Evolutionary conservation across 92 coral and sea anemone genomes (phyloP).

Genomic region (Umimayanthus chanpuru): DNA sequence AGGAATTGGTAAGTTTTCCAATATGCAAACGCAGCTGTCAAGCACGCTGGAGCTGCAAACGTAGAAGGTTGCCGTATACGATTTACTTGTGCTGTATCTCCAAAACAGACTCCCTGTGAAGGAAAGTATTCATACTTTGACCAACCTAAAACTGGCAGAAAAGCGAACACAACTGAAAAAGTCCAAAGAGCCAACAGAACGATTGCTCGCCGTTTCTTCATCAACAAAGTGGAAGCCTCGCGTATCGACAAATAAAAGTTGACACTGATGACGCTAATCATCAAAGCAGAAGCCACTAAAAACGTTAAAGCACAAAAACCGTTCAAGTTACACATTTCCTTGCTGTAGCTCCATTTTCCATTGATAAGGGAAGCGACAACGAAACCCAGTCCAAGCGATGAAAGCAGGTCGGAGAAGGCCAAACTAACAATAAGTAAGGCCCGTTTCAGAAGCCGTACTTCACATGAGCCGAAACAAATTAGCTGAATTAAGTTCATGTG

Average conservation of each 20-base stretch:
- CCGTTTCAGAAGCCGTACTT: no score
- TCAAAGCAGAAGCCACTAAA: slow-evolving; percentile 56
- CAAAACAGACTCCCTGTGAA: slow-evolving; percentile 49
- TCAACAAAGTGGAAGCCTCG: slow-evolving; percentile 30
- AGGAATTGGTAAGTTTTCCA: slow-evolving; percentile 49
- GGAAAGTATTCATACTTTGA: slow-evolving; percentile 54
- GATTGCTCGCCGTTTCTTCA: slow-evolving; percentile 32
- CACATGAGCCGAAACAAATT: no score
- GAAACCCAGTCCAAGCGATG: slow-evolving; percentile 37
- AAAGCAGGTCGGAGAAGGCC: slow-evolving; percentile 49
- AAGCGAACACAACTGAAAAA: slow-evolving; percentile 45
- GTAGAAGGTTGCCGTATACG: slow-evolving; percentile 52
- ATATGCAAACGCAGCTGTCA: slow-evolving; percentile 42
- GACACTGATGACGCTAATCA: slow-evolving; percentile 56
- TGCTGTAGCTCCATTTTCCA: slow-evolving; percentile 48
- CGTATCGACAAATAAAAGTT: slow-evolving; percentile 36
- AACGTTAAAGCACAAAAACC: slow-evolving; percentile 50
- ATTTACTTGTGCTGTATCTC: slow-evolving; percentile 49
- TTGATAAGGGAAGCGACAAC: slow-evolving; percentile 29
- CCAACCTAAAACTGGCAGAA: slow-evolving; percentile 56
- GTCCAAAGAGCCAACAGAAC: slow-evolving; percentile 39
- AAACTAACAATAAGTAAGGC: slow-evolving; percentile 49
- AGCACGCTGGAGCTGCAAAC: slow-evolving; percentile 52
- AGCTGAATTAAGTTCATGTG: no score
- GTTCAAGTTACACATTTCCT: slow-evolving; percentile 32